phyloP scores from a whole-genome alignment of 2,113 vertebrate species.

The Passer montanus region DNA sequence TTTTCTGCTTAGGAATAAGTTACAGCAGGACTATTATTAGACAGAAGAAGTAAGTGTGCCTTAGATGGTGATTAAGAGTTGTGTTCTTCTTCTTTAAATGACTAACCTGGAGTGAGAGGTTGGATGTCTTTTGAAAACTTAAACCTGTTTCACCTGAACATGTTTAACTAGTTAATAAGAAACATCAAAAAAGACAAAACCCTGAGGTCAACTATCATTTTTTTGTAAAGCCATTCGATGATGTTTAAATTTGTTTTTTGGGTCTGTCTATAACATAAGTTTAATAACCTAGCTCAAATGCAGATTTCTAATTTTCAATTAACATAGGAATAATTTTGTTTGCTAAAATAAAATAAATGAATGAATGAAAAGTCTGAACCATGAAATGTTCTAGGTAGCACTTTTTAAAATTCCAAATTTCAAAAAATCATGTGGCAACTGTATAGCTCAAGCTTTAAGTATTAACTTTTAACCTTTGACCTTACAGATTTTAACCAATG shows the following conservation, averaged over 20 bases:
- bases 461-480: conserved; percentile 99
- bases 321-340: conserved; percentile 98
- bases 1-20: conserved; percentile 74
- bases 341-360: conserved; percentile 97
- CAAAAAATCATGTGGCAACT: conserved; percentile 94
- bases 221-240: conserved; percentile 87
- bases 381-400: conserved; percentile 92
- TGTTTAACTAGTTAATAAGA: conserved; percentile 97
- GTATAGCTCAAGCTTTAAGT: conserved; percentile 96
- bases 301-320: conserved; percentile 93
- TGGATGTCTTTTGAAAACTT: conserved; percentile 88
- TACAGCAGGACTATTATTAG: conserved; percentile 72
- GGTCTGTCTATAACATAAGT: conserved; percentile 94
- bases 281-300: conserved; percentile 93
- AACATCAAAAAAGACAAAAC: conserved; percentile 87
- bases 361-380: conserved; percentile 91
- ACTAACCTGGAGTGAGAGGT: conserved; percentile 83
- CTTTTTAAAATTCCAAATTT: conserved; percentile 95
- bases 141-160: conserved; percentile 89
- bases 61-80: conserved; percentile 75
- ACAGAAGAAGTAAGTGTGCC: conserved; percentile 79
- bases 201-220: conserved; percentile 86
- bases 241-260: conserved; percentile 92
- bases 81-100: conserved; percentile 83
- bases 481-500: conserved; percentile 99